A percentile compares a stretch with the other conserved stretches of the same genome.
Evolutionary conservation across 2,888 invertebrate species (phyloP).

Genomic region (Acholoe squamosa): DNA sequence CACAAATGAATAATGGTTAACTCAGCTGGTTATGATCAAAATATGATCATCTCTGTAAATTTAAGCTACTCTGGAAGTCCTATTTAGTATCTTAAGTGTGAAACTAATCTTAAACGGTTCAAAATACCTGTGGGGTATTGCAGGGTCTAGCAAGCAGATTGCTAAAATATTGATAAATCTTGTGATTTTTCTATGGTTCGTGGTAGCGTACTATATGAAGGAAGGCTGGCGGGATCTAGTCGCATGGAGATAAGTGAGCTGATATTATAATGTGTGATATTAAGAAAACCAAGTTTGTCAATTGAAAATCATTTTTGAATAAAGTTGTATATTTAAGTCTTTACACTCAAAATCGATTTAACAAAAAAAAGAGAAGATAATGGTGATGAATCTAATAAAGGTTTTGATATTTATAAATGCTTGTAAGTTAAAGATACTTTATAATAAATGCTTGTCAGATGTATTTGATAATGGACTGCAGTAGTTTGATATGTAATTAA

Average conservation of each 20-base stretch:
- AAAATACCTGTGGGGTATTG: not conserved
- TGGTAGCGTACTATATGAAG: not conserved
- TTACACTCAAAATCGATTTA: not conserved
- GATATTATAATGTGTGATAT: not conserved
- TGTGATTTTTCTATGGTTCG: slow-evolving; percentile 7
- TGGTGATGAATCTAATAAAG: not conserved
- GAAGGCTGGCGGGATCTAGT: slow-evolving; percentile 3
- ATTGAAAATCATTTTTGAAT: not conserved
- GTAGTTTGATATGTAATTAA: too few species aligned
- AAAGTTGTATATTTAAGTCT: not conserved
- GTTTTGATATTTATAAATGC: too few species aligned
- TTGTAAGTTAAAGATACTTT: too few species aligned
- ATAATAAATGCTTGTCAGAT: too few species aligned
- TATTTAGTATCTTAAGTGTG: not conserved
- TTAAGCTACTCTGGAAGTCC: not conserved
- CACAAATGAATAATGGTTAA: too few species aligned
- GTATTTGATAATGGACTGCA: too few species aligned
- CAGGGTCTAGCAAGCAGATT: not conserved
- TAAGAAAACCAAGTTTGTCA: not conserved
- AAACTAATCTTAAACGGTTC: not conserved
- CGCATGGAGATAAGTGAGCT: not conserved
- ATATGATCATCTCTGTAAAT: not conserved
- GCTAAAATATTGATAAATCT: not conserved
- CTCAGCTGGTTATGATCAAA: too few species aligned
- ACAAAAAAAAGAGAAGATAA: not conserved